These are phyloP conservation scores for Enteromius viviparus DNA, from an alignment of 2,797 vertebrate species.

Conservation along the genomic window DNA sequence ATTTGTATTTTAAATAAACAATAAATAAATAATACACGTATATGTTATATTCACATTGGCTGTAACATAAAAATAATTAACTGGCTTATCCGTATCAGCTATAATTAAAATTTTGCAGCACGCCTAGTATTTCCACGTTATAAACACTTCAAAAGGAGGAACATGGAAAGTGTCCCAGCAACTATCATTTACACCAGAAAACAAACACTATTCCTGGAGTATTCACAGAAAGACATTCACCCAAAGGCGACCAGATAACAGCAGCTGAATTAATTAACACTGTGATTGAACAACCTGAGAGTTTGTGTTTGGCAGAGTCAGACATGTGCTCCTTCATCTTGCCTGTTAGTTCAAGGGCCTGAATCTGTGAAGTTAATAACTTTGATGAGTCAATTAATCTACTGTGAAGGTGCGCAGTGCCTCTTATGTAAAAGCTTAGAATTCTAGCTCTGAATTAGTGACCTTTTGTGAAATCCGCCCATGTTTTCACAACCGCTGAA, in stretches of 20 bases:
- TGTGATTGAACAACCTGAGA: constrained; percentile 21
- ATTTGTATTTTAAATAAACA: background rate
- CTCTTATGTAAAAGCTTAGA: constrained; percentile 33
- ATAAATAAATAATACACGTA: background rate
- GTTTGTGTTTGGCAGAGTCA: constrained; percentile 27
- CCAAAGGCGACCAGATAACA: constrained; percentile 12
- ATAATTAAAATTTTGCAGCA: background rate
- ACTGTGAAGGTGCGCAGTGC: constrained; percentile 17
- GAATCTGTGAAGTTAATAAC: constrained; percentile 36
- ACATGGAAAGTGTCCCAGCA: background rate
- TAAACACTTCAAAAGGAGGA: constrained; percentile 3
- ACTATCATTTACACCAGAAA: background rate
- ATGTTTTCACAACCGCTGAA: constrained; percentile 22
- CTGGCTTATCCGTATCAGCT: background rate
- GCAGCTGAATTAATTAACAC: constrained; percentile 26
- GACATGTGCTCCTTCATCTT: background rate
- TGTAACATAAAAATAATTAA: background rate
- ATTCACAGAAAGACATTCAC: constrained; percentile 5
- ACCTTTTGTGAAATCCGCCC: constrained; percentile 2
- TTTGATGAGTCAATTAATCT: constrained; percentile 44
- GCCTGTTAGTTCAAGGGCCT: constrained; percentile 30
- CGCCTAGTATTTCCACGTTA: background rate
- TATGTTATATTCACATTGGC: background rate
- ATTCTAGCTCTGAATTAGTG: constrained; percentile 31
- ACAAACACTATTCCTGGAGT: background rate